A percentile compares a stretch with the other conserved stretches of the same genome.
These are phyloP conservation scores for Pseudochromis fuscus DNA, from an alignment of 2,797 vertebrate genomes.

Conservation along the genomic window DNA sequence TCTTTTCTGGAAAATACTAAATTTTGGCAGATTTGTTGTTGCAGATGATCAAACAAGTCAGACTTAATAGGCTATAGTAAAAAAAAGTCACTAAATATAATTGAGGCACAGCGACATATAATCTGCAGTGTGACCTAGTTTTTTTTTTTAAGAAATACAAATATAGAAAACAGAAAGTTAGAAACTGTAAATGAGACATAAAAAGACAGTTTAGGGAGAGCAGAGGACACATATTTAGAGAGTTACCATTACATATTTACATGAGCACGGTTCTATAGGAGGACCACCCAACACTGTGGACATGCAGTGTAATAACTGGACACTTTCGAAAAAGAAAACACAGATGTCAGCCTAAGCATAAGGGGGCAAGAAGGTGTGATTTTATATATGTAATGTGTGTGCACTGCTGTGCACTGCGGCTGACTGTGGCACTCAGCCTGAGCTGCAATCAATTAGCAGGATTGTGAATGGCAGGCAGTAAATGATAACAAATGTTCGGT, in stretches of 20 bases:
- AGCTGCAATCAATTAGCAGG: constrained; percentile 37
- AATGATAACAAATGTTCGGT: constrained; percentile 61
- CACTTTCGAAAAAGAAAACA: background rate
- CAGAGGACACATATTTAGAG: background rate
- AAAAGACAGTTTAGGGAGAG: background rate
- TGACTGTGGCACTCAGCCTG: constrained; percentile 15
- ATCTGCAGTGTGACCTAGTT: constrained; percentile 19
- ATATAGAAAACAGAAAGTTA: constrained; percentile 10
- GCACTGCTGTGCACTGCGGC: constrained; percentile 36
- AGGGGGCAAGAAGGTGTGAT: background rate
- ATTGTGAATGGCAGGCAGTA: constrained; percentile 43
- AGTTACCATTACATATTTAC: constrained; percentile 72
- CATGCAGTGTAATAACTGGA: background rate
- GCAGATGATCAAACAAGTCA: background rate
- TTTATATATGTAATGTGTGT: background rate
- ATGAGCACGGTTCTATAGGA: constrained; percentile 55
- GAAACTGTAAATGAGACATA: background rate
- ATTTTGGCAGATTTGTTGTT: background rate
- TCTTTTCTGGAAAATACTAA: background rate
- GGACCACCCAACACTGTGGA: constrained; percentile 40
- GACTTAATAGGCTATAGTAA: constrained; percentile 6
- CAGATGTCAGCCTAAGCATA: background rate
- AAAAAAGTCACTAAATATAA: constrained; percentile 8
- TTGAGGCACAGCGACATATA: background rate
- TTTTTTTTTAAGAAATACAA: constrained; percentile 10